Evolutionary conservation across 2,888 invertebrate genomes (phyloP), one percentile per base, ranked within the genome.

Genomic region (Chesias legatella): DNA sequence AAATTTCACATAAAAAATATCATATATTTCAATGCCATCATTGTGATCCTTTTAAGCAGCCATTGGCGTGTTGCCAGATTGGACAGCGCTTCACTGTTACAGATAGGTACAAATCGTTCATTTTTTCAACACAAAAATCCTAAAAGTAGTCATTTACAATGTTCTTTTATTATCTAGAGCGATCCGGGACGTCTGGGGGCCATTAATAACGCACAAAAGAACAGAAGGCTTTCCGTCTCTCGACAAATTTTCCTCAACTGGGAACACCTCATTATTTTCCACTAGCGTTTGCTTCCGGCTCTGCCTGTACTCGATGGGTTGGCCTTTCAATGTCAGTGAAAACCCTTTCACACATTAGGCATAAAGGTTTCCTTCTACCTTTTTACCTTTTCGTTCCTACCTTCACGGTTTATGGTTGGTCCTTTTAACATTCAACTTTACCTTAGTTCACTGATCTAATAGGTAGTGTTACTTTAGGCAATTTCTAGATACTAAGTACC

Each of bases 251-350:
- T 58, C 54, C 53, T 48, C 35, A 56, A 56, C 53, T 47, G 35
- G 37, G 59, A 67, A 64, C 65, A 67, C 65, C 67, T 76, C 68
- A 74, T 77, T 75, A 77, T 70, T 73, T 70, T 66, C 69, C 63
- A 38, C 34, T 42, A 47, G 42, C 38, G 32, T 33, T 10, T 21
- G 27, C 26, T 27, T 10, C 9, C 11, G 28, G 8, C 24, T 39
- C 23, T 17, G n/a, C 23, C 3, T 7, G 10, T 7, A 6, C 7
- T 6, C 7, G 7, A 22, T 6, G 10, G 10, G 11, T 2, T 17
- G 5, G 5, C 13, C 13, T 17, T 17, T 17, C 5, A 17, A 2
- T 17, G 13, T 17, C 13, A 17, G 13, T 17, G 13, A 17, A 2
- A 17, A 17, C 13, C 13, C 13, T 17, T 17, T 17, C 13, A 17